Percentiles rank a stretch among this genome's conserved stretches.
These are phyloP conservation scores for Phymanthus crucifer DNA, from an alignment of 92 coral and sea anemone species.

Conservation along the genomic window DNA sequence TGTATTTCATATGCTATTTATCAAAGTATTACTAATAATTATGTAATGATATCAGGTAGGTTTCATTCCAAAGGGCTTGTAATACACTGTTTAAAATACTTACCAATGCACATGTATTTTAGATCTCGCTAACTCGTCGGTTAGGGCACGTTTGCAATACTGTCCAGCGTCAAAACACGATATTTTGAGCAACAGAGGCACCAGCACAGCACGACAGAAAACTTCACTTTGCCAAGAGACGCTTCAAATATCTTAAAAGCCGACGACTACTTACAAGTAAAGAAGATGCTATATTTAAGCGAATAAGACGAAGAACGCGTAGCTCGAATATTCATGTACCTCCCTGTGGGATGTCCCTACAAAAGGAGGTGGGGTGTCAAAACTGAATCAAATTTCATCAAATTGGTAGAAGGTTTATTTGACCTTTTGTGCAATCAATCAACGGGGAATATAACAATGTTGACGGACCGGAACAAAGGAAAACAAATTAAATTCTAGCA, in stretches of 20 bases:
- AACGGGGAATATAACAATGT: not conserved
- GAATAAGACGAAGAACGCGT: not conserved
- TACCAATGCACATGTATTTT: not conserved
- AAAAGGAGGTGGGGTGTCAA: slow-evolving; percentile 14
- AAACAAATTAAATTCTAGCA: not conserved
- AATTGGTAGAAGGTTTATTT: not conserved
- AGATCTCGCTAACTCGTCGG: not conserved
- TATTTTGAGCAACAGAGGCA: not conserved
- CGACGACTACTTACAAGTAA: not conserved
- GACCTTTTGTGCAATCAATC: slow-evolving; percentile 10
- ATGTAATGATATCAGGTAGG: too few relatives aligned
- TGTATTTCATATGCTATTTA: too few relatives aligned
- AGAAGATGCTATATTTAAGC: not conserved
- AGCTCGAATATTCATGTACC: not conserved
- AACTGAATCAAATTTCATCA: slow-evolving; percentile 7
- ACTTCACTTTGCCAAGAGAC: not conserved
- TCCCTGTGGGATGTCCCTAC: not conserved
- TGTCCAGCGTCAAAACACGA: not conserved
- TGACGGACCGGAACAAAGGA: not conserved
- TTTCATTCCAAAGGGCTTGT: not conserved
- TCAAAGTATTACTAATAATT: too few relatives aligned
- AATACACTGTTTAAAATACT: not conserved
- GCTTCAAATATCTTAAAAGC: not conserved
- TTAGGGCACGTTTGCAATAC: not conserved
- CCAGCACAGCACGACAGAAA: not conserved